Conservation (phyloP, 2,797 vertebrate genomes). For the Tolypeutes matacus region DNA sequence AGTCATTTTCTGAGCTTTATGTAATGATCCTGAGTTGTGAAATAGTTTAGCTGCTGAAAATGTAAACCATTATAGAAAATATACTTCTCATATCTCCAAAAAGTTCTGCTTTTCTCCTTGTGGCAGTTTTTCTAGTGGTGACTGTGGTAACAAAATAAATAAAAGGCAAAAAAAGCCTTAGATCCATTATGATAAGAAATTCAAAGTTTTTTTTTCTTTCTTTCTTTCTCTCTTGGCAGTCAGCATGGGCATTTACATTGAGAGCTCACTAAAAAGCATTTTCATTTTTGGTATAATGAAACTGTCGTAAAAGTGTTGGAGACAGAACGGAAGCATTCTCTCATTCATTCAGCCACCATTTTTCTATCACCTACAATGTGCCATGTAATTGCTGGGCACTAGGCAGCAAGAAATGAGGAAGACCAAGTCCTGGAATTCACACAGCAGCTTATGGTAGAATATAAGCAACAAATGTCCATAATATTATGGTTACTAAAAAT, state of each 20-base stretch:
- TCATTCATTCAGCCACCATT: not conserved
- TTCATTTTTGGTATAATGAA: not conserved
- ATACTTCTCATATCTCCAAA: constrained; percentile 36
- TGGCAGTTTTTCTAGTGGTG: constrained; percentile 60
- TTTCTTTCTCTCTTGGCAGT: constrained; percentile 42
- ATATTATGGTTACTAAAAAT: not conserved
- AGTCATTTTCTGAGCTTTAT: constrained; percentile 9
- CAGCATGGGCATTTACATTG: not conserved
- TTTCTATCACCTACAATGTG: not conserved
- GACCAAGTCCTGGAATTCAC: not conserved
- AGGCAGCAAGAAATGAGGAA: not conserved
- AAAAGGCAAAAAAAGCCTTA: constrained; percentile 30
- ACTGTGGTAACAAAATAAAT: constrained; percentile 3
- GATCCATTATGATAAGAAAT: not conserved
- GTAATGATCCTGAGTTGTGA: constrained; percentile 15
- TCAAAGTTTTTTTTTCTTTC: not conserved
- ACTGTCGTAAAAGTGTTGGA: constrained; percentile 10
- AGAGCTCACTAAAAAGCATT: constrained; percentile 30
- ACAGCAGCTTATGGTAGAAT: not conserved
- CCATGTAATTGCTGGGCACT: not conserved
- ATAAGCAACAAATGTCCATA: not conserved
- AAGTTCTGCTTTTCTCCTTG: constrained; percentile 48
- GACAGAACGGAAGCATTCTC: not conserved
- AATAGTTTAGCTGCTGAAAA: constrained; percentile 27
- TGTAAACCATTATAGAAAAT: not conserved